phyloP scores from a whole-genome alignment of 2,888 invertebrate genomes.

The Sarcophaga carnaria region DNA sequence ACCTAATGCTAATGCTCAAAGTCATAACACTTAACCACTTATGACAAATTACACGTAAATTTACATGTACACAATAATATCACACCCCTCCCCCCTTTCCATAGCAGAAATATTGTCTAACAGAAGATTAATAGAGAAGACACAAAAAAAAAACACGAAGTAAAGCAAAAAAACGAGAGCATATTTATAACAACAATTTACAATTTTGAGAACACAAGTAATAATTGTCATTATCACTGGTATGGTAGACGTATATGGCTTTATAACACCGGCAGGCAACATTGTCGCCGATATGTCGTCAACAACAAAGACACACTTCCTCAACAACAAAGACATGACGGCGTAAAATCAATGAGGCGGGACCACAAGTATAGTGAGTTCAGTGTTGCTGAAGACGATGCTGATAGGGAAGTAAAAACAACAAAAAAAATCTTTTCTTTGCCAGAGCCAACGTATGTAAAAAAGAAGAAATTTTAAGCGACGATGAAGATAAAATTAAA shows the following conservation, averaged over 20 bases:
- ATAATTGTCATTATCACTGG: slow-evolving; percentile 39
- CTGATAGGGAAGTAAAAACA: not conserved
- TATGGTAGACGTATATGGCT: not conserved
- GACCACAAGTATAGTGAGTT: slow-evolving; percentile 33
- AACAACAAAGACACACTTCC: slow-evolving; percentile 45
- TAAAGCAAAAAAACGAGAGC: not conserved
- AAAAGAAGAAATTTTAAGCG: not conserved
- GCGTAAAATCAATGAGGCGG: slow-evolving; percentile 61
- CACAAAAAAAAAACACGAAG: not conserved
- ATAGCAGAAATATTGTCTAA: not conserved
- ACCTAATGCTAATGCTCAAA: not conserved
- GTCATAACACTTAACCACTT: slow-evolving; percentile 54
- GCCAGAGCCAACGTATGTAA: not conserved
- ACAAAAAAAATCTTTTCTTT: slow-evolving; percentile 19
- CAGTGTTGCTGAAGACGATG: slow-evolving; percentile 23
- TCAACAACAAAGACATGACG: slow-evolving; percentile 25
- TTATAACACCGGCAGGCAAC: slow-evolving; percentile 25
- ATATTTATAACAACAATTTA: slow-evolving; percentile 15
- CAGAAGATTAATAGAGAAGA: not conserved
- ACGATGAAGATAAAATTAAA: slow-evolving; percentile 8
- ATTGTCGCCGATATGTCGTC: slow-evolving; percentile 56
- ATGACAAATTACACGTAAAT: slow-evolving; percentile 62
- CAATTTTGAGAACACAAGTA: slow-evolving; percentile 40
- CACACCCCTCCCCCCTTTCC: too few species aligned
- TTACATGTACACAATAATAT: slow-evolving; percentile 44